Conservation (phyloP, 2,113 vertebrate species). For the Macquaria ambigua region DNA sequence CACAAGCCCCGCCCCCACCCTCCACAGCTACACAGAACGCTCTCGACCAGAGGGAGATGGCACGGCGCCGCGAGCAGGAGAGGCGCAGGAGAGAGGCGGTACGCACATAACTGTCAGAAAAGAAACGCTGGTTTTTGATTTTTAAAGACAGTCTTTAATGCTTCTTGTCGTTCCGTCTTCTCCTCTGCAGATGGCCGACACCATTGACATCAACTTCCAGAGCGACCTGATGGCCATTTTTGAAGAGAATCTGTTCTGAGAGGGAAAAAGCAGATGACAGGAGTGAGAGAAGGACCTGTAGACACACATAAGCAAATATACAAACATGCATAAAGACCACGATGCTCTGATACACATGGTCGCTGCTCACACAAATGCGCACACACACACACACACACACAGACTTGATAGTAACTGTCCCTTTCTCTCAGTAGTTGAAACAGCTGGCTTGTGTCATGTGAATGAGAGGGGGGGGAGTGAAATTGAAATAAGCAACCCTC, state of each 20-base stretch:
- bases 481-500: slow-evolving; percentile 25
- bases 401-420: slow-evolving; percentile 56
- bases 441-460: slow-evolving; percentile 71
- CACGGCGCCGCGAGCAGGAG: slow-evolving; percentile 91
- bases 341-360: slow-evolving; percentile 52
- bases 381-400: slow-evolving; percentile 27
- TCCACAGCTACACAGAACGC: slow-evolving; percentile 82
- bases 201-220: slow-evolving; percentile 97
- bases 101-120: background rate
- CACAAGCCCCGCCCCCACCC: slow-evolving; percentile 61
- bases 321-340: slow-evolving; percentile 42
- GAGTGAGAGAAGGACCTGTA: slow-evolving; percentile 66
- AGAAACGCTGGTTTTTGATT: accelerated
- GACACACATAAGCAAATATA: slow-evolving; percentile 41
- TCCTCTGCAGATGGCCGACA: slow-evolving; percentile 89
- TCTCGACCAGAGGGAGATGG: slow-evolving; percentile 91
- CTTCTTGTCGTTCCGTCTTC: background rate
- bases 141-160: background rate
- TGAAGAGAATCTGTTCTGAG: slow-evolving; percentile 94
- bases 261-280: slow-evolving; percentile 57
- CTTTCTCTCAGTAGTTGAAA: slow-evolving; percentile 66
- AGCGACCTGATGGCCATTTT: slow-evolving; percentile 96
- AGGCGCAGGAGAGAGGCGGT: slow-evolving; percentile 92
- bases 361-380: slow-evolving; percentile 40
- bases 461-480: slow-evolving; percentile 40